Evolutionary conservation across 1,140 invertebrate genomes (phyloP).

Genomic region (Habropoda laboriosa): DNA sequence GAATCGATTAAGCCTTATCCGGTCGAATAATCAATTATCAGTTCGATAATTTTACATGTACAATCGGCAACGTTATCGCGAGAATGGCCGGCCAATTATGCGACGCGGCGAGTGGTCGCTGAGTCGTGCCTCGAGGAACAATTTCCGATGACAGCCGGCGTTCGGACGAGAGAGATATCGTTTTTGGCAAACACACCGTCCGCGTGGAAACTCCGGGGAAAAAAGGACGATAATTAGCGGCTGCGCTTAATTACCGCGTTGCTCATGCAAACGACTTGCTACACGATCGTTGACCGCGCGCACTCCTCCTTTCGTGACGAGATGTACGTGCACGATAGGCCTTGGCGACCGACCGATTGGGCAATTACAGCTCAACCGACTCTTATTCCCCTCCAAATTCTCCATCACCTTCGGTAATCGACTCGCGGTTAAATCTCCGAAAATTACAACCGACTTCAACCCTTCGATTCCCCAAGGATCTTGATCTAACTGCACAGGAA

Average conservation of each 20-base stretch:
- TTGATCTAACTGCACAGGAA: too few species aligned
- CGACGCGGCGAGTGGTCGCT: background rate
- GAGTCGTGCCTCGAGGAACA: background rate
- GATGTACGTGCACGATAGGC: conserved; percentile 67
- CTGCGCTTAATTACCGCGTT: conserved; percentile 51
- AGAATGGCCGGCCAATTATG: conserved; percentile 5
- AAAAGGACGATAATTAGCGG: conserved; percentile 42
- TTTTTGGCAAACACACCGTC: background rate
- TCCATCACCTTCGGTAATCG: too few species aligned
- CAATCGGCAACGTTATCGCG: background rate
- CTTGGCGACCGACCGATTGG: conserved; percentile 47
- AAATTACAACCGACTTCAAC: background rate
- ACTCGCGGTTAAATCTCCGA: background rate
- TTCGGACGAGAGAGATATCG: background rate
- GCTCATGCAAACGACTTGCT: conserved; percentile 54
- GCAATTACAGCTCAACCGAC: conserved; percentile 53
- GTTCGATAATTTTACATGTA: background rate
- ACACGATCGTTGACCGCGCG: conserved; percentile 52
- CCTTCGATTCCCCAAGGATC: too few species aligned
- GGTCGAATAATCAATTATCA: conserved; percentile 2
- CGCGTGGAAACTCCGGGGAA: conserved; percentile 8
- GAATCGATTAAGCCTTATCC: background rate
- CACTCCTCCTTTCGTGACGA: conserved; percentile 58
- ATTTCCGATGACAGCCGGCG: conserved; percentile 18
- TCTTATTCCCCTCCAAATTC: conserved; percentile 30